Evolutionary conservation across 2,113 vertebrate species (phyloP).

Genomic region (Triplophysa tibetana): DNA sequence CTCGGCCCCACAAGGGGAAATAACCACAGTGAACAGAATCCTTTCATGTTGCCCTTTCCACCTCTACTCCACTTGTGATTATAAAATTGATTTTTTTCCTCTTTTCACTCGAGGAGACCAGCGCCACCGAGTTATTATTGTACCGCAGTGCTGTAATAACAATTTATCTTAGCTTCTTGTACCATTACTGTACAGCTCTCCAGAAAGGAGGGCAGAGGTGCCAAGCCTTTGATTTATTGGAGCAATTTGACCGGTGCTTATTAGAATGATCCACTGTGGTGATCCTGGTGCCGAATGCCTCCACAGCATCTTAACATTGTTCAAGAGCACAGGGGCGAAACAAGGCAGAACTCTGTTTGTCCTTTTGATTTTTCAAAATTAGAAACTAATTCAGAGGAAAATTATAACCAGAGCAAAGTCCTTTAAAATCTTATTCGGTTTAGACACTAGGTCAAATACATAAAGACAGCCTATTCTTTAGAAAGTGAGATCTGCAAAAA

Average conservation of each 20-base stretch:
- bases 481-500: background rate
- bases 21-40: slow-evolving; percentile 67
- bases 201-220: slow-evolving; percentile 68
- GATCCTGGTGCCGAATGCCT: slow-evolving; percentile 63
- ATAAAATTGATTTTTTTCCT: slow-evolving; percentile 73
- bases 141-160: slow-evolving; percentile 69
- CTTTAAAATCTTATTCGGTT: background rate
- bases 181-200: slow-evolving; percentile 69
- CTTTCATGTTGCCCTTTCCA: slow-evolving; percentile 71
- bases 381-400: background rate
- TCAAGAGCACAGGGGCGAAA: slow-evolving; percentile 6
- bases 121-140: slow-evolving; percentile 50
- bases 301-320: slow-evolving; percentile 12
- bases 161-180: slow-evolving; percentile 76
- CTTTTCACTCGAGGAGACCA: slow-evolving; percentile 54
- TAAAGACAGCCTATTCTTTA: background rate
- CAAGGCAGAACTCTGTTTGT: background rate
- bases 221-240: slow-evolving; percentile 74
- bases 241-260: slow-evolving; percentile 73
- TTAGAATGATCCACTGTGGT: slow-evolving; percentile 68
- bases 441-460: background rate
- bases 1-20: slow-evolving; percentile 63
- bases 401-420: background rate
- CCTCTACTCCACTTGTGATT: slow-evolving; percentile 70
- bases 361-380: background rate